Conservation (phyloP, 2,797 vertebrate genomes). For the Neosilurus mollespiculum region DNA sequence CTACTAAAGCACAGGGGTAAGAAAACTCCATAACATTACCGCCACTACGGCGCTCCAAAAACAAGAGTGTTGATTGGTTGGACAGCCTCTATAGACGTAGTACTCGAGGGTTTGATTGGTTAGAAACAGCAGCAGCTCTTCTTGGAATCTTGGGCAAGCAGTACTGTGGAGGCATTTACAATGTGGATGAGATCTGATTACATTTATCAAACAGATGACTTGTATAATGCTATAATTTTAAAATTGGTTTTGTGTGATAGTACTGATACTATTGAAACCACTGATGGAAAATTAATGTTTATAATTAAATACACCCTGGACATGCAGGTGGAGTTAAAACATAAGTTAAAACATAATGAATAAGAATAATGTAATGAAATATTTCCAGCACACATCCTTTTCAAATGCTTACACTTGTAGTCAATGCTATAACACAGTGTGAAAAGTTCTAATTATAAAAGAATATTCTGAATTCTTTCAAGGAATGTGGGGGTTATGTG, state of each 20-base stretch:
- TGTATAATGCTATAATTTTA: not conserved
- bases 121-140: not conserved
- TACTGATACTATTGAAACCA: not conserved
- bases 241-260: not conserved
- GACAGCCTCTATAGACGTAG: slow-evolving; percentile 51
- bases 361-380: not conserved
- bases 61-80: slow-evolving; percentile 66
- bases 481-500: not conserved
- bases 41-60: slow-evolving; percentile 60
- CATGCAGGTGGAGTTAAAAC: too few species aligned
- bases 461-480: not conserved
- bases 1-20: slow-evolving; percentile 57
- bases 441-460: not conserved
- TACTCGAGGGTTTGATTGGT: slow-evolving; percentile 67
- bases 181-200: not conserved
- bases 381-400: not conserved
- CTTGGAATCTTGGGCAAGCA: not conserved
- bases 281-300: not conserved
- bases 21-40: slow-evolving; percentile 72
- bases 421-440: not conserved
- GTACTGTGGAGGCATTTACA: slow-evolving; percentile 25
- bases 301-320: too few species aligned
- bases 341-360: too few species aligned
- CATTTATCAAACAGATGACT: not conserved
- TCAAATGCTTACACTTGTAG: not conserved